phyloP scores from a whole-genome alignment of 2,113 vertebrate genomes.

The Henicopernis longicauda region DNA sequence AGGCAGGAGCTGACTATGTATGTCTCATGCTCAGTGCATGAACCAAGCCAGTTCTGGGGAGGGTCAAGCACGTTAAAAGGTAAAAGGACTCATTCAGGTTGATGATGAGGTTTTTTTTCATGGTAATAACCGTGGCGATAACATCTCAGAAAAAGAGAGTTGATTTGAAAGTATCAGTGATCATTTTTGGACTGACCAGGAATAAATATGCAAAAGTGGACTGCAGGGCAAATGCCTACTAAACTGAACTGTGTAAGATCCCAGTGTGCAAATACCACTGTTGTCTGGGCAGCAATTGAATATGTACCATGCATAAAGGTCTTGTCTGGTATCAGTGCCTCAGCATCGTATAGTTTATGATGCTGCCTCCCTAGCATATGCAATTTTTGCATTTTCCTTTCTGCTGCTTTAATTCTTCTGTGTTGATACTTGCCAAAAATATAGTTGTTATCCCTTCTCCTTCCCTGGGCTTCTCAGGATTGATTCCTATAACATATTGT shows the following conservation, averaged over 20 bases:
- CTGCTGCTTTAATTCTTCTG: background rate
- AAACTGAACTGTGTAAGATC: background rate
- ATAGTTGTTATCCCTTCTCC: background rate
- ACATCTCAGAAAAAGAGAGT: background rate
- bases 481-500: background rate
- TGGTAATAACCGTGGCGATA: background rate
- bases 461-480: background rate
- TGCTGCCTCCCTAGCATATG: background rate
- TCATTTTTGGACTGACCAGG: background rate
- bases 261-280: background rate
- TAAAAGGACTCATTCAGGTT: background rate
- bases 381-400: background rate
- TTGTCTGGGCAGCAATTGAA: fast-evolving
- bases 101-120: background rate
- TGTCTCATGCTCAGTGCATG: background rate
- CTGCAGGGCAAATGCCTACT: background rate
- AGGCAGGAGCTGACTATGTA: background rate
- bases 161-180: background rate
- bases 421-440: background rate
- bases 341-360: background rate
- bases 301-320: background rate
- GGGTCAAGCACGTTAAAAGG: background rate
- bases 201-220: background rate
- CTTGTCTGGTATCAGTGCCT: background rate
- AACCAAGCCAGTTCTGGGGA: background rate